Evolutionary conservation across 2,888 invertebrate genomes (phyloP).

Genomic region (Alentia gelatinosa): DNA sequence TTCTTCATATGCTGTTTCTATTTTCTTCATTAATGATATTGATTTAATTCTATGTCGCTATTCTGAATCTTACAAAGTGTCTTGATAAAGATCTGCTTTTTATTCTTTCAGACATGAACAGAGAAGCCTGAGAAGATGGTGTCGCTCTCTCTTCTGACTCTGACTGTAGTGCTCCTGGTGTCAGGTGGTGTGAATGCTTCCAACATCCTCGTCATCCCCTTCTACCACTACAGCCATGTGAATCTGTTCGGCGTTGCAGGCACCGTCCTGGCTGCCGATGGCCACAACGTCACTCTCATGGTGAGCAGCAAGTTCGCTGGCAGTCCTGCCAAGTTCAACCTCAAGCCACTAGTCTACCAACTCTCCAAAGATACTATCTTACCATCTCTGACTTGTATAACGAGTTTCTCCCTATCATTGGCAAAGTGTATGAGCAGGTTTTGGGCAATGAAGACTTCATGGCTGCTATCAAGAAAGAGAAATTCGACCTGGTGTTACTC

Average conservation of each 20-base stretch:
- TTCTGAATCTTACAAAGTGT: no score
- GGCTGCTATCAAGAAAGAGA: background rate
- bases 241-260: background rate
- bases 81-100: no score
- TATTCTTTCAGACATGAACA: no score
- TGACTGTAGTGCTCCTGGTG: no score
- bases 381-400: background rate
- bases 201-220: background rate
- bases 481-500: slow-evolving; percentile 1
- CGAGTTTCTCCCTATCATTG: background rate
- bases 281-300: background rate
- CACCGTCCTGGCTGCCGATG: background rate
- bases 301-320: background rate
- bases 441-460: background rate
- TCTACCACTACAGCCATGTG: slow-evolving; percentile 23
- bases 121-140: no score
- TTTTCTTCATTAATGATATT: no score
- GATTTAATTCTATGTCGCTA: no score
- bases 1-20: no score
- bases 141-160: no score
- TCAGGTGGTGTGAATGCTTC: no score
- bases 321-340: background rate
- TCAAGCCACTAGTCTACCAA: background rate
- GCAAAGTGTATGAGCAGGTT: background rate
- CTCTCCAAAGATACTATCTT: background rate